phyloP scores from a whole-genome alignment of 2,888 invertebrate species.

The Ochropacha duplaris region DNA sequence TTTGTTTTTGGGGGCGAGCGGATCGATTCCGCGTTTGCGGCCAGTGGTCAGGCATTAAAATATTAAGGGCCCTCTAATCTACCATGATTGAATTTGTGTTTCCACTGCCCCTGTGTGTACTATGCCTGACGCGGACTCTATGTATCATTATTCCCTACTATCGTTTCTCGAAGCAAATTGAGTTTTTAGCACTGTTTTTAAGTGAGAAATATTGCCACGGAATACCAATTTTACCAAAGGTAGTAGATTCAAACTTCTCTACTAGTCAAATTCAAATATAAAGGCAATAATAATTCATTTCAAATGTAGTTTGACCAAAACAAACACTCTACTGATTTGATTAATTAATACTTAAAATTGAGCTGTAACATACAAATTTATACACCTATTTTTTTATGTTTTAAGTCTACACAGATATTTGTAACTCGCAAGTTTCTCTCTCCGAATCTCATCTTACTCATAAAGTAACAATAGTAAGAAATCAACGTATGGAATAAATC shows the following conservation, averaged over 20 bases:
- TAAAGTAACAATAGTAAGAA: slow-evolving; percentile 39
- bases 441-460: not conserved
- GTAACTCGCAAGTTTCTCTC: not conserved
- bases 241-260: too few relatives aligned
- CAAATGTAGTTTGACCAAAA: too few relatives aligned
- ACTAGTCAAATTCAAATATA: too few relatives aligned
- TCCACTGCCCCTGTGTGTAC: slow-evolving; percentile 52
- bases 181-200: not conserved
- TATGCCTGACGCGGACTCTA: slow-evolving; percentile 56
- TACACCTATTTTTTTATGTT: not conserved
- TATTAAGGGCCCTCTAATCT: slow-evolving; percentile 79
- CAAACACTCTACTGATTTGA: too few relatives aligned
- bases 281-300: too few relatives aligned
- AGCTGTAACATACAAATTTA: not conserved
- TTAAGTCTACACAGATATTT: not conserved
- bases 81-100: slow-evolving; percentile 81
- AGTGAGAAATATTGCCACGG: not conserved
- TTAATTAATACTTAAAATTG: too few relatives aligned
- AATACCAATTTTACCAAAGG: too few relatives aligned
- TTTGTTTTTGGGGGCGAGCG: slow-evolving; percentile 61
- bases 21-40: slow-evolving; percentile 75
- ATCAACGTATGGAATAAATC: slow-evolving; percentile 76
- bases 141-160: slow-evolving; percentile 49
- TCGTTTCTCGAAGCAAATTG: slow-evolving; percentile 22
- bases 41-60: slow-evolving; percentile 81